Evolutionary conservation across 1,140 invertebrate genomes (phyloP).

Genomic region (Phthorimaea operculella): DNA sequence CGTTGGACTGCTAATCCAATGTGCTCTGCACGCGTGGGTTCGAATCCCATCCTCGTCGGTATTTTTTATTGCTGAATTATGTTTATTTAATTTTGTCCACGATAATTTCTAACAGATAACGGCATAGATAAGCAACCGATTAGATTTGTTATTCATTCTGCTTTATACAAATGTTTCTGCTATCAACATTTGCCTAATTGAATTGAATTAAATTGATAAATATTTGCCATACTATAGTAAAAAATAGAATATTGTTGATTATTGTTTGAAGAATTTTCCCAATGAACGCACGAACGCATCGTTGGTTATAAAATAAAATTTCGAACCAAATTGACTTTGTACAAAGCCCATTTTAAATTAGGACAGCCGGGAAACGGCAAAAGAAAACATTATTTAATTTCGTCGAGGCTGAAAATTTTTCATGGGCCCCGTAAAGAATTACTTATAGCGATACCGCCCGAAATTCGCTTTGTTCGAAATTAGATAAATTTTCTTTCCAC

Average conservation of each 20-base stretch:
- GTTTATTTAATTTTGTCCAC: slow-evolving; percentile 1
- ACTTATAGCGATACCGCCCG: slow-evolving; percentile 10
- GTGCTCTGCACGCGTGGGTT: slow-evolving; percentile 84
- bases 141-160: too few species aligned
- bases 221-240: too few species aligned
- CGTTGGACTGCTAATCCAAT: slow-evolving; percentile 86
- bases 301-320: too few species aligned
- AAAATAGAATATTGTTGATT: too few species aligned
- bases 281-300: too few species aligned
- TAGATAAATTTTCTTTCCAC: slow-evolving; percentile 46
- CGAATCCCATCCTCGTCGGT: slow-evolving; percentile 88
- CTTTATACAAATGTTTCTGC: too few species aligned
- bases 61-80: slow-evolving; percentile 17
- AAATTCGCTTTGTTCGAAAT: slow-evolving; percentile 44
- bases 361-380: neutral
- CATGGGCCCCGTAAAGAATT: slow-evolving; percentile 2
- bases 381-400: slow-evolving; percentile 7
- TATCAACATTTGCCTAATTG: too few species aligned
- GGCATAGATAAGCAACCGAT: too few species aligned
- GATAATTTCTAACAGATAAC: neutral
- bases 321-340: neutral
- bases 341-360: neutral
- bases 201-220: too few species aligned
- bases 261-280: too few species aligned
- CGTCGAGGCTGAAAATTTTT: neutral